Evolutionary conservation across 2,888 invertebrate species (phyloP).

Genomic region (Achlya flavicornis): DNA sequence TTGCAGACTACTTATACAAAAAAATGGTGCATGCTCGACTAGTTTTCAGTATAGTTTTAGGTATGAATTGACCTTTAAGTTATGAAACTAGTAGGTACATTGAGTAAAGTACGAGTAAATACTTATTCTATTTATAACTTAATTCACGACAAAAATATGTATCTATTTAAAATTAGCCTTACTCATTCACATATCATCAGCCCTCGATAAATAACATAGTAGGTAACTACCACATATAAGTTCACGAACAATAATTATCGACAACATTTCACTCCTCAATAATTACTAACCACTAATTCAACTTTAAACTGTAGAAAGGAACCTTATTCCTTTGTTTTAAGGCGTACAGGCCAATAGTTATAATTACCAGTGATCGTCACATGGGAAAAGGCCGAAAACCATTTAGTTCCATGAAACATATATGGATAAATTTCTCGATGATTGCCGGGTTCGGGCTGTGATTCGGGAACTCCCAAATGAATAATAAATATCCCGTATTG

Average conservation of each 20-base stretch:
- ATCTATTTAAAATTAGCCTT: constrained; percentile 36
- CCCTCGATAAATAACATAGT: constrained; percentile 32
- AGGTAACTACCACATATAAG: constrained; percentile 37
- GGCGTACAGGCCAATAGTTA: constrained; percentile 19
- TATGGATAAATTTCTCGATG: constrained; percentile 70
- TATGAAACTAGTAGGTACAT: no score
- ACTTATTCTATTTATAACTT: background rate
- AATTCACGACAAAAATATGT: background rate
- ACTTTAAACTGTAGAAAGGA: constrained; percentile 28
- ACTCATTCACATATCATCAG: constrained; percentile 28
- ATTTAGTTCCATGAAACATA: constrained; percentile 77
- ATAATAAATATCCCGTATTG: constrained; percentile 45
- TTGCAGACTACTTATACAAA: no score
- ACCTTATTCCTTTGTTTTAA: constrained; percentile 39
- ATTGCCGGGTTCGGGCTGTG: constrained; percentile 69
- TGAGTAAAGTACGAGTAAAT: background rate
- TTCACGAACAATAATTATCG: constrained; percentile 70
- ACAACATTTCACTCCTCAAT: constrained; percentile 73
- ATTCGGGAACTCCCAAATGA: constrained; percentile 68
- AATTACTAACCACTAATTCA: constrained; percentile 53
- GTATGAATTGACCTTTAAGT: no score
- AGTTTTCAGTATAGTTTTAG: no score
- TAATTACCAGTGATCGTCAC: constrained; percentile 68
- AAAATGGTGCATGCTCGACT: no score
- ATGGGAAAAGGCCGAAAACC: constrained; percentile 75